Conservation (phyloP, 2,113 vertebrate species). For the Junco hyemalis region DNA sequence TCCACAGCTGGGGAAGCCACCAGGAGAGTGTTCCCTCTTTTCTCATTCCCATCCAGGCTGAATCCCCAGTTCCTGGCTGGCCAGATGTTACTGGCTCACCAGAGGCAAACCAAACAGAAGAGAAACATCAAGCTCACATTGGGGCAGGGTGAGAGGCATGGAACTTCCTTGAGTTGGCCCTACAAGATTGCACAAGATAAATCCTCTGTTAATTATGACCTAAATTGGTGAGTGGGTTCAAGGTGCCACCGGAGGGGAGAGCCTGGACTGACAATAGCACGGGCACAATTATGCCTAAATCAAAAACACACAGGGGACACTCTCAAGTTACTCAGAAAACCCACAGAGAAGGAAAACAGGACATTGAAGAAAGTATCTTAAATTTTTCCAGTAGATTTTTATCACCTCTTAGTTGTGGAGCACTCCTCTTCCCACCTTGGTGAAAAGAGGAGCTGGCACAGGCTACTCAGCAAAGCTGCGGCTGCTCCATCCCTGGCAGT, state of each 20-base stretch:
- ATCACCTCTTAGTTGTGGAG: accelerated
- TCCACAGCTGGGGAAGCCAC: neutral
- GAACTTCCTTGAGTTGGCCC: neutral
- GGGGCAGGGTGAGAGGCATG: neutral
- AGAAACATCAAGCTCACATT: neutral
- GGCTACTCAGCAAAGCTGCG: neutral
- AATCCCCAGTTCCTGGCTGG: accelerated
- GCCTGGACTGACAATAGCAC: accelerated
- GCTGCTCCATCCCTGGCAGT: neutral
- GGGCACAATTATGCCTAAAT: accelerated
- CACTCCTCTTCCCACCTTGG: neutral
- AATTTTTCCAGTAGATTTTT: neutral
- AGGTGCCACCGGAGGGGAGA: neutral
- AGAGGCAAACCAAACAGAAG: neutral
- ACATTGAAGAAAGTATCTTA: neutral
- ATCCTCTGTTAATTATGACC: neutral
- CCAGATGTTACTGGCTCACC: neutral
- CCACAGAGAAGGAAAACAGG: neutral
- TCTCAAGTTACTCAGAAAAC: neutral
- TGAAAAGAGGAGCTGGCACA: neutral
- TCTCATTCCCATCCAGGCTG: neutral
- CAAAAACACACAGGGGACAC: neutral
- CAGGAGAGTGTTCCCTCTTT: neutral
- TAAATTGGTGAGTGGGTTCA: neutral
- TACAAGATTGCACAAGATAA: neutral